Percentiles rank a stretch among this genome's conserved stretches.
Evolutionary conservation across 2,888 invertebrate genomes (phyloP).

Genomic region (Trichacis sp.): DNA sequence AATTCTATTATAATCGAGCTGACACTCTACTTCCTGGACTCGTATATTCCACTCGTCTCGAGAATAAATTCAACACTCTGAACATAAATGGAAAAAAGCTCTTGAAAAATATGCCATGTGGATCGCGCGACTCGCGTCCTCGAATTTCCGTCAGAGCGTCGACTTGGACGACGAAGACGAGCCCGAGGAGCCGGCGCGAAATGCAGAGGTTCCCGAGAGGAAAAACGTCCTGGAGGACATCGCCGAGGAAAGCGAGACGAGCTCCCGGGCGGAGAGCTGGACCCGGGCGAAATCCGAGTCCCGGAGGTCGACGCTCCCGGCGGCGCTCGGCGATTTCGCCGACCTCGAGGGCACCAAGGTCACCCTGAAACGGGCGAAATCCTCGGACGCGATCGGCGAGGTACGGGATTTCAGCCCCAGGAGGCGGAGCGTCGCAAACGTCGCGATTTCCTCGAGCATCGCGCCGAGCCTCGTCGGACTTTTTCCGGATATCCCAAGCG

Average conservation of each 20-base stretch:
- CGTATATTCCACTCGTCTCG: too few species aligned
- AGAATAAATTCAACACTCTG: too few species aligned
- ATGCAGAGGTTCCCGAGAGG: neutral
- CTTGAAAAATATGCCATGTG: constrained; percentile 57
- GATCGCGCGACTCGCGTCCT: constrained; percentile 50
- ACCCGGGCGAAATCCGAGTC: neutral
- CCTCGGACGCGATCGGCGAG: constrained; percentile 62
- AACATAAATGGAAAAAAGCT: too few species aligned
- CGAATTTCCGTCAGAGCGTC: constrained; percentile 52
- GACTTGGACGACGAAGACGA: constrained; percentile 52
- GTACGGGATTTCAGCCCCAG: constrained; percentile 47
- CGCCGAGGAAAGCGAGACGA: neutral
- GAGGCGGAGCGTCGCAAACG: constrained; percentile 60
- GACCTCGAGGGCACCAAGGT: neutral
- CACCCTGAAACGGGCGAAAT: neutral
- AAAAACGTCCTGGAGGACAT: neutral
- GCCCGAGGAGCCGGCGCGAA: constrained; percentile 1
- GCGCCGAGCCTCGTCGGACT: constrained; percentile 58
- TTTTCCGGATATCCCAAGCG: constrained; percentile 52
- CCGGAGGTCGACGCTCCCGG: constrained; percentile 6
- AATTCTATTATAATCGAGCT: too few species aligned
- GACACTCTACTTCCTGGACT: too few species aligned
- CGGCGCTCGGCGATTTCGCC: constrained; percentile 3
- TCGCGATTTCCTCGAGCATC: constrained; percentile 62
- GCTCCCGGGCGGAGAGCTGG: neutral